Base-by-base conservation (phyloP, 1,140 invertebrate genomes). In the Limonius californicus region DNA sequence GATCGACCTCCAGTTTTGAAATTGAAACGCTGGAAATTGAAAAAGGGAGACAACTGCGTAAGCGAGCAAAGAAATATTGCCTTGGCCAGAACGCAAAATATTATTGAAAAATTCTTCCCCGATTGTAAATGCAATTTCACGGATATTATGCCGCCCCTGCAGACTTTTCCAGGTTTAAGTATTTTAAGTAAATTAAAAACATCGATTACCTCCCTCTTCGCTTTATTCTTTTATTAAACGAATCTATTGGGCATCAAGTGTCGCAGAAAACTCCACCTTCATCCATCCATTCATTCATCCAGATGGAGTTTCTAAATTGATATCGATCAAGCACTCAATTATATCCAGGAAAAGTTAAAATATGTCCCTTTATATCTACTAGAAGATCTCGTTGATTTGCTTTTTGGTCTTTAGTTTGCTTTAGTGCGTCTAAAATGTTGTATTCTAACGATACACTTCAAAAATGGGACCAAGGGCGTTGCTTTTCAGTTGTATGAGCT, bases 21-120 rank as follows among this genome's bases (percentile, higher is more conserved):
- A 72, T 72, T 72, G 69, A 68, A 72, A 70, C 70, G 67, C 61
- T 60, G 61, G 70, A 70, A 72, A 72, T 72, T 72, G 69, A 70
- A 70, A 70, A 70, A 68, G 70, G 43, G 65, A 64, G 67, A 55
- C 53, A 62, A 12, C 21, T 30, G 59, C 54, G 45, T 50, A 61
- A 60, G 61, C 64, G 63, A 64, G 62, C 62, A 55, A 65, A 65
- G 65, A 69, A 70, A 70, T 67, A 69, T 69, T 63, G 8, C 57
- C 63, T 58, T 63, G 57, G 67, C 30, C 23, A 61, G 19, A 54
- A 55, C 27, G 70, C 70, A 68, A 71, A 71, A 72, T 71, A 71
- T 61, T 61, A 61, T 72, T 70, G 69, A 71, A 71, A 72, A 71
- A 70, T 71, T 70, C 71, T 69, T 64, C 43, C 64, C 57, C 68